Base-by-base conservation (phyloP, 1,140 invertebrate genomes). In the Trichoplusia ni region DNA sequence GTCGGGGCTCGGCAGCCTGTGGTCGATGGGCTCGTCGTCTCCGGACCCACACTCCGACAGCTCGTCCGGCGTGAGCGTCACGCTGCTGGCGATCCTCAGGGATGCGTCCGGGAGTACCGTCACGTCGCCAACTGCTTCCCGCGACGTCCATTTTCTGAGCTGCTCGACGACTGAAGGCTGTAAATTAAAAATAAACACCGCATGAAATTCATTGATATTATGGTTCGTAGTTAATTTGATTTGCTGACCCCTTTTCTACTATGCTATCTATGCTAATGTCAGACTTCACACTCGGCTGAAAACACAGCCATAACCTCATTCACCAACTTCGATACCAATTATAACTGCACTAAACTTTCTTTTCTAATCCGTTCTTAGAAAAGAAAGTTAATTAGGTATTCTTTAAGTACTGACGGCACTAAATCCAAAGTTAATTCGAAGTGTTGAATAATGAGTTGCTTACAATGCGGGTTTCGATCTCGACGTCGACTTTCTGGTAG, bases 381-480 rank as follows among this genome's bases (percentile, higher is more conserved):
- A n/a, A n/a, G n/a, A n/a, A n/a, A n/a, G n/a, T n/a, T n/a, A n/a
- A n/a, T n/a, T n/a, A n/a, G n/a, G n/a, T n/a, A n/a, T n/a, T n/a
- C n/a, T n/a, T n/a, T n/a, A n/a, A n/a, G n/a, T n/a, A n/a, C n/a
- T n/a, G n/a, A n/a, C n/a, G n/a, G n/a, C n/a, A n/a, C n/a, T n/a
- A n/a, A n/a, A n/a, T n/a, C 13, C 19, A n/a, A 11, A 18, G n/a
- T n/a, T 35, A 21, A 53, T 21, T 35, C 7, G 2, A 37, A 9
- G n/a, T 25, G 25, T 8, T 25, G 35, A 51, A 38, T 11, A 40
- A 40, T 31, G 4, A 46, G 46, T 23, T 49, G 93, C 94, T 95
- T 91, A 97, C 96, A 92, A 96, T 93, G 89, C 95, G 92, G 37
- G 95, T 97, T 91, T 97, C 96, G 75, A 97, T 97, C 78, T 97